Evolutionary conservation across 2,888 invertebrate genomes (phyloP).

Genomic region (Coenonympha arcania): DNA sequence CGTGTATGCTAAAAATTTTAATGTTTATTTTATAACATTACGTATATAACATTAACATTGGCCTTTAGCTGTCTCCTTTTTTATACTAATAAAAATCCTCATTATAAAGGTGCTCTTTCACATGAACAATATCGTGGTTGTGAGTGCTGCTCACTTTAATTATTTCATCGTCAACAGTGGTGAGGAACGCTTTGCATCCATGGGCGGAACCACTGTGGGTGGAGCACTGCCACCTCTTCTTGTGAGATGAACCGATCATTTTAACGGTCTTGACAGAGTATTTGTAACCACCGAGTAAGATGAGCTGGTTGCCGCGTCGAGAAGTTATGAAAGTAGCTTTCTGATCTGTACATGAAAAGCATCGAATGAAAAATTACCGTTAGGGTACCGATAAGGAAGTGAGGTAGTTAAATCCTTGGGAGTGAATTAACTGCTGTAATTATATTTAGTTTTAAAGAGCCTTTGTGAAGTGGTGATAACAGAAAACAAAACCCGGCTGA

Average conservation of each 20-base stretch:
- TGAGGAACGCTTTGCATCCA: constrained; percentile 29
- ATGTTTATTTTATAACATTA: too few relatives aligned
- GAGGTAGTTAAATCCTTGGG: too few relatives aligned
- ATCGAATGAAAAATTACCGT: too few relatives aligned
- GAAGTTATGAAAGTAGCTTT: constrained; percentile 24
- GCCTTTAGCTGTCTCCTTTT: too few relatives aligned
- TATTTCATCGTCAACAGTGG: constrained; percentile 26
- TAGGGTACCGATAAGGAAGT: too few relatives aligned
- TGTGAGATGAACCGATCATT: constrained; percentile 12
- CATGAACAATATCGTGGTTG: constrained; percentile 20
- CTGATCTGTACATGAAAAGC: constrained; percentile 11
- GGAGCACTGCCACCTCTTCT: constrained; percentile 35
- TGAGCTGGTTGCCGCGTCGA: constrained; percentile 33
- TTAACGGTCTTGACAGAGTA: constrained; percentile 29
- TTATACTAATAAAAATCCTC: not conserved
- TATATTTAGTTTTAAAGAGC: too few relatives aligned
- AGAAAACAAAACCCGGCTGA: too few relatives aligned
- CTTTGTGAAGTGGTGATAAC: too few relatives aligned
- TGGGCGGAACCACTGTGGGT: constrained; percentile 31
- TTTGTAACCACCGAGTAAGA: constrained; percentile 33
- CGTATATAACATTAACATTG: too few relatives aligned
- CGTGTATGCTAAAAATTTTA: too few relatives aligned
- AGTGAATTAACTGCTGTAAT: too few relatives aligned
- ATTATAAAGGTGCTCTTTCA: not conserved
- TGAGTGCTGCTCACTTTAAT: constrained; percentile 19